A percentile compares a stretch with the other conserved stretches of the same genome.
Conservation (phyloP, 2,888 invertebrate genomes). For the Liopterus haemorrhoidalis region DNA sequence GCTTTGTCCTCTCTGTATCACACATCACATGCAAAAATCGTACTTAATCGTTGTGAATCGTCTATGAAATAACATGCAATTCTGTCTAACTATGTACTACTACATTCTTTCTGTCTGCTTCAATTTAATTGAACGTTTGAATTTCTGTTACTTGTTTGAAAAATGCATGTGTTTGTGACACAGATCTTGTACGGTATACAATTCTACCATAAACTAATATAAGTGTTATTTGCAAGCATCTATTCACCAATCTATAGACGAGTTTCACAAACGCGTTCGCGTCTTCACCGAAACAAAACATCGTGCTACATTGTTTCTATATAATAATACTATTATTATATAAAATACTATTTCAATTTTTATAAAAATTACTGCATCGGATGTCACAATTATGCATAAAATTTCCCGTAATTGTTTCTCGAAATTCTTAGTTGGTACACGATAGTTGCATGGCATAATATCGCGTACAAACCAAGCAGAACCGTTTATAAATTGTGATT, state of each 20-base stretch:
- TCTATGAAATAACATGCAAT: too few species aligned
- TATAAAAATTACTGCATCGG: too few species aligned
- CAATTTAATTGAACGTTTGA: slow-evolving; percentile 4
- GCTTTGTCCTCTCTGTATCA: slow-evolving; percentile 39
- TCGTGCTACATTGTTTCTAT: too few species aligned
- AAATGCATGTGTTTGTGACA: slow-evolving; percentile 22
- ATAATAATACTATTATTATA: too few species aligned
- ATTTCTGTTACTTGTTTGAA: not conserved
- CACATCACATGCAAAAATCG: slow-evolving; percentile 30
- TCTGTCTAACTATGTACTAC: not conserved
- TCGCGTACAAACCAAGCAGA: too few species aligned
- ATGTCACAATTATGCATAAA: too few species aligned
- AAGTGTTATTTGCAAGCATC: slow-evolving; percentile 14
- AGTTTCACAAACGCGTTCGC: not conserved
- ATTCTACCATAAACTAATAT: slow-evolving; percentile 16
- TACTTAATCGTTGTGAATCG: not conserved
- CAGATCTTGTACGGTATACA: slow-evolving; percentile 12
- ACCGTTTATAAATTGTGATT: too few species aligned
- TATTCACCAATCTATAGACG: slow-evolving; percentile 12
- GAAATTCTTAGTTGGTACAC: too few species aligned
- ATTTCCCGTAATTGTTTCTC: too few species aligned
- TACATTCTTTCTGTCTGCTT: slow-evolving; percentile 18
- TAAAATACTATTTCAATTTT: too few species aligned
- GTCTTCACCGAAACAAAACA: too few species aligned
- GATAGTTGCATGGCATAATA: too few species aligned